These are phyloP conservation scores for Cheilosia urbana DNA, from an alignment of 2,888 invertebrate species.

Conservation along the genomic window DNA sequence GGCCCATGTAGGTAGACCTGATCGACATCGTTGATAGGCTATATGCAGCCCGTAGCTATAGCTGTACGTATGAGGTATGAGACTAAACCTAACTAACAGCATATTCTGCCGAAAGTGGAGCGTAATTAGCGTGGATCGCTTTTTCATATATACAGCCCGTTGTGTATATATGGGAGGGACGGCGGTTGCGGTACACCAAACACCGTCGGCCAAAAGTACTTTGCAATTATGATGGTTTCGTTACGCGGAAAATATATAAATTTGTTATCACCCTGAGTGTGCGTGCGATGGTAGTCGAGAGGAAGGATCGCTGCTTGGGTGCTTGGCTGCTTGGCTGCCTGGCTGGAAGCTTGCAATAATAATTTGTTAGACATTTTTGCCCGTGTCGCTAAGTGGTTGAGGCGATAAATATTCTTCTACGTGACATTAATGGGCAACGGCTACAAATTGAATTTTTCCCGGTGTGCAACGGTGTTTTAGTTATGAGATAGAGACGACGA, in stretches of 20 bases:
- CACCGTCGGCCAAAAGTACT: constrained; percentile 71
- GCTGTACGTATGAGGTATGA: constrained; percentile 1
- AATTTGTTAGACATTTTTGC: constrained; percentile 69
- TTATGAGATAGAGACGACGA: constrained; percentile 38
- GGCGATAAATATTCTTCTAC: constrained; percentile 70
- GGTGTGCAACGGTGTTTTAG: constrained; percentile 6
- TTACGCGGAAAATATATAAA: constrained; percentile 72
- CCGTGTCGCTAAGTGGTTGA: constrained; percentile 72
- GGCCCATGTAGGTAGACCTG: constrained; percentile 74
- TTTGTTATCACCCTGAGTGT: constrained; percentile 70
- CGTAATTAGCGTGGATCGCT: constrained; percentile 72
- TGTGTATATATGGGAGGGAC: constrained; percentile 2
- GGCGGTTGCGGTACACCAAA: constrained; percentile 23
- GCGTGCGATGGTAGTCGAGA: constrained; percentile 5
- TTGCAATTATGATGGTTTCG: constrained; percentile 74
- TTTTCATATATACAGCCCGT: constrained; percentile 30
- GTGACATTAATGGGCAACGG: constrained; percentile 65
- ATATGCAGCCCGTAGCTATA: constrained; percentile 42
- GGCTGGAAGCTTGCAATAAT: constrained; percentile 64
- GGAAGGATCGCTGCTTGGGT: constrained; percentile 5
- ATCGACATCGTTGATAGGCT: constrained; percentile 74
- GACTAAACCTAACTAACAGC: neutral
- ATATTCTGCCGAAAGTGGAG: constrained; percentile 63
- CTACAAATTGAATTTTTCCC: constrained; percentile 69
- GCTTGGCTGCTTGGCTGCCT: constrained; percentile 8